A percentile compares a stretch with the other conserved stretches of the same genome.
Conservation (phyloP, 2,797 vertebrate genomes). For the Spinibarbus caldwelli region DNA sequence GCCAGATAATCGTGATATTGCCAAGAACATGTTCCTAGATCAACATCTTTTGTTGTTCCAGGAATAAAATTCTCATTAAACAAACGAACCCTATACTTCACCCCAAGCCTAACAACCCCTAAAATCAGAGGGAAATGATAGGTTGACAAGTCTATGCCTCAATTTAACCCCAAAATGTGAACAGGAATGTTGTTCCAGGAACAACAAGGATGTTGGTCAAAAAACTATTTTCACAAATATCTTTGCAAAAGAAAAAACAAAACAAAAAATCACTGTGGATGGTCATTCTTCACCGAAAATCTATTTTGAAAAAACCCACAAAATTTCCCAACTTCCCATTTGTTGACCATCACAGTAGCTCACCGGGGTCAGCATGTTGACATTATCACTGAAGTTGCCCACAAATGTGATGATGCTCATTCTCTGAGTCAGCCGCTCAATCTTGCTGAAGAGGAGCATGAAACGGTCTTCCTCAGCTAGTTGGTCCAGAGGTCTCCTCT, state of each 20-base stretch:
- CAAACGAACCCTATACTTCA: not conserved
- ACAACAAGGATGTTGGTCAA: not conserved
- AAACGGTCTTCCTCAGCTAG: slow-evolving; percentile 93
- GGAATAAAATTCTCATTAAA: not conserved
- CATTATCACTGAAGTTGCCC: slow-evolving; percentile 91
- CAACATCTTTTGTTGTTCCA: not conserved
- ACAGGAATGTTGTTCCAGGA: not conserved
- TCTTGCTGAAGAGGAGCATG: slow-evolving; percentile 96
- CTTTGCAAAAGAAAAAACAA: no score
- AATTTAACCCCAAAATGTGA: not conserved
- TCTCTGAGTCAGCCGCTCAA: slow-evolving; percentile 93
- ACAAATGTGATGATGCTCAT: slow-evolving; percentile 98
- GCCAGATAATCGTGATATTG: not conserved
- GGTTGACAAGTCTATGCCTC: not conserved
- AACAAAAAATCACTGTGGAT: not conserved
- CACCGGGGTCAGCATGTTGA: slow-evolving; percentile 93
- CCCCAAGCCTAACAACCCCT: not conserved
- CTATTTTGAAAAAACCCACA: not conserved
- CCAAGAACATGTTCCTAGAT: not conserved
- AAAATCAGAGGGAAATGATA: slow-evolving; percentile 1
- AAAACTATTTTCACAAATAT: not conserved
- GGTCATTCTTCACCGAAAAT: slow-evolving; percentile 7
- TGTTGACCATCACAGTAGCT: not conserved
- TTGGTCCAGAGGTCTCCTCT: slow-evolving; percentile 91
- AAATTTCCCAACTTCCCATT: not conserved